Base-by-base conservation (phyloP, 2,888 invertebrate genomes). In the Antheraea yamamai region DNA sequence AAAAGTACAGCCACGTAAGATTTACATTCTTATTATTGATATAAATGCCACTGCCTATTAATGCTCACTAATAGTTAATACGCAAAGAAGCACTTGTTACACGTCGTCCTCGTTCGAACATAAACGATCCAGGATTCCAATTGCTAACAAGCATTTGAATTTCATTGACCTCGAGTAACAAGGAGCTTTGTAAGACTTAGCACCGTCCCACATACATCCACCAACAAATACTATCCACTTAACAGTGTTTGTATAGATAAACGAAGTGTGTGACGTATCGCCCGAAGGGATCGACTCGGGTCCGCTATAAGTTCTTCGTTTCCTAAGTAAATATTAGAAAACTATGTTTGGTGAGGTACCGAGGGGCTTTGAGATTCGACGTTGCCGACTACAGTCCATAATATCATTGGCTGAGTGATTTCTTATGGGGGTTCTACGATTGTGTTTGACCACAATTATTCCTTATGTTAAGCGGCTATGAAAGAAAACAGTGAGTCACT, bases 261-360 rank as follows among this genome's bases (percentile, higher is more conserved):
- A 87, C 87, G 88, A 87, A 81, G 81, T 84, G 82, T 87, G 88
- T 87, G 88, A 86, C 86, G 87, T 88, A 88, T 88, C 88, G 75
- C 85, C 79, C 78, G 78, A 81, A 77, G 81, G 85, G 85, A 88
- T 88, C 88, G 83, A 79, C 81, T 80, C 72, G 73, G 78, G 77
- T 78, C 79, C 80, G 76, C 75, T 76, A 80, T 80, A 81, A 79
- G 82, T 80, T 85, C 86, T 84, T 80, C 81, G 79, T 70, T 39
- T 70, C 87, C 87, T 85, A 84, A 85, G 82, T 84, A 87, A 88
- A 88, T 86, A 87, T 86, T 81, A 82, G 82, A 78, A 82, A 83
- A 85, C 85, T 82, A 81, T 87, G 87, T 86, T 85, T 87, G 85
- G 77, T 72, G 75, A 80, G 79, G 79, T 77, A 78, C 78, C 71